A percentile compares a stretch with the other conserved stretches of the same genome.
Conservation (phyloP, 2,797 vertebrate genomes). For the Sebastes nivosus region DNA sequence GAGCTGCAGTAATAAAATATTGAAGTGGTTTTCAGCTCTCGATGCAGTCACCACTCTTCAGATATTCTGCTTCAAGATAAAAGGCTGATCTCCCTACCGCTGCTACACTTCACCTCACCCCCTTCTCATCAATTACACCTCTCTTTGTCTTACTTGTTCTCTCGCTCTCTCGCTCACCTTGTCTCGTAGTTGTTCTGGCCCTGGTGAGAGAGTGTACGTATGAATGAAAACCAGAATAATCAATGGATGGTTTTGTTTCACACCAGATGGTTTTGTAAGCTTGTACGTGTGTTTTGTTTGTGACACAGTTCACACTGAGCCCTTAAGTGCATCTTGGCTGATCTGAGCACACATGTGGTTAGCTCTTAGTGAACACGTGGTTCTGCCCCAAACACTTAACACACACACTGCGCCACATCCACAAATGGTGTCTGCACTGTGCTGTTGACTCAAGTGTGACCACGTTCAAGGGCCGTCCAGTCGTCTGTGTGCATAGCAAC, state of each 20-base stretch:
- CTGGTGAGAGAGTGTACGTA: not conserved
- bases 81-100: constrained; percentile 44
- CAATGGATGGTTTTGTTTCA: not conserved
- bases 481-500: not conserved
- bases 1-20: constrained; percentile 68
- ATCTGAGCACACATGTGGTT: not conserved
- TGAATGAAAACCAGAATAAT: not conserved
- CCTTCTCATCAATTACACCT: constrained; percentile 47
- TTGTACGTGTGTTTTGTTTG: not conserved
- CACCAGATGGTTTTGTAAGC: not conserved
- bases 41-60: constrained; percentile 58
- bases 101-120: constrained; percentile 45
- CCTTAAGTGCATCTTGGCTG: not conserved
- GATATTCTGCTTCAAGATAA: constrained; percentile 75
- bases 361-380: not conserved
- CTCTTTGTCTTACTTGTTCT: constrained; percentile 28
- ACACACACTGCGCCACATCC: not conserved
- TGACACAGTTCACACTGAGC: not conserved
- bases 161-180: constrained; percentile 21
- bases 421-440: not conserved
- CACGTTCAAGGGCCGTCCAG: not conserved
- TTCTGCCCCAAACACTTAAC: not conserved
- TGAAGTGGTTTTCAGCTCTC: constrained; percentile 57
- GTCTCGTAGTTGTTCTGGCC: not conserved
- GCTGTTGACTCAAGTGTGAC: not conserved